Evolutionary conservation across 2,888 invertebrate genomes (phyloP).

Genomic region (Hedychridium roseum): DNA sequence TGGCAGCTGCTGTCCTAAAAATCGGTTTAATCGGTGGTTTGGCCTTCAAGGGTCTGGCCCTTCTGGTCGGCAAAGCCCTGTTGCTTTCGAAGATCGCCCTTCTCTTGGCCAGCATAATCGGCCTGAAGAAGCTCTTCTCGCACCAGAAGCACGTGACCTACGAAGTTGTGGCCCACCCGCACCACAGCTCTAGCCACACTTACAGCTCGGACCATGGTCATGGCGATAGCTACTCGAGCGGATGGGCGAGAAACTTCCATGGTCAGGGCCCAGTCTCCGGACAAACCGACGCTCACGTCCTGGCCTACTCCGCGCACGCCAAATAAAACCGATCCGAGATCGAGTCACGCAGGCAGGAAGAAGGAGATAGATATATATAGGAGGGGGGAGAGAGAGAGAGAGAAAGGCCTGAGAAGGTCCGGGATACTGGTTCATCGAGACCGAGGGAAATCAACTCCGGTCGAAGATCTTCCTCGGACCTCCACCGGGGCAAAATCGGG

Average conservation of each 20-base stretch:
- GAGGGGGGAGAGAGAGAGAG: too few species aligned
- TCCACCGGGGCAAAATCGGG: neutral
- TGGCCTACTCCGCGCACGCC: constrained; percentile 72
- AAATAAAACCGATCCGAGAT: constrained; percentile 28
- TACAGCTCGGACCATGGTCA: constrained; percentile 60
- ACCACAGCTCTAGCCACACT: constrained; percentile 68
- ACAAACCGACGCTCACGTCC: constrained; percentile 66
- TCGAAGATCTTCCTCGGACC: too few species aligned
- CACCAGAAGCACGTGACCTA: constrained; percentile 79
- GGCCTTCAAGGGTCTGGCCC: constrained; percentile 80
- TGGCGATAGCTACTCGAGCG: constrained; percentile 68
- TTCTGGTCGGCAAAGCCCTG: constrained; percentile 85
- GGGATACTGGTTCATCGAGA: neutral
- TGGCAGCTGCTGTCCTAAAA: constrained; percentile 82
- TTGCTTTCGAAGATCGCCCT: constrained; percentile 86
- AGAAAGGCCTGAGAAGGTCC: too few species aligned
- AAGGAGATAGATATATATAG: too few species aligned
- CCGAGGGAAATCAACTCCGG: too few species aligned
- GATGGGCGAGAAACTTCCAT: constrained; percentile 70
- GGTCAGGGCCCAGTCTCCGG: constrained; percentile 61
- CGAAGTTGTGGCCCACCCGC: constrained; percentile 78
- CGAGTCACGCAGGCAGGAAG: too few species aligned
- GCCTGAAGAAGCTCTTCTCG: constrained; percentile 82
- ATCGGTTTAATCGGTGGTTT: constrained; percentile 82
- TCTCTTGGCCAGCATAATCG: constrained; percentile 80